phyloP scores from a whole-genome alignment of 2,113 vertebrate genomes.

The Vanacampus margaritifer region DNA sequence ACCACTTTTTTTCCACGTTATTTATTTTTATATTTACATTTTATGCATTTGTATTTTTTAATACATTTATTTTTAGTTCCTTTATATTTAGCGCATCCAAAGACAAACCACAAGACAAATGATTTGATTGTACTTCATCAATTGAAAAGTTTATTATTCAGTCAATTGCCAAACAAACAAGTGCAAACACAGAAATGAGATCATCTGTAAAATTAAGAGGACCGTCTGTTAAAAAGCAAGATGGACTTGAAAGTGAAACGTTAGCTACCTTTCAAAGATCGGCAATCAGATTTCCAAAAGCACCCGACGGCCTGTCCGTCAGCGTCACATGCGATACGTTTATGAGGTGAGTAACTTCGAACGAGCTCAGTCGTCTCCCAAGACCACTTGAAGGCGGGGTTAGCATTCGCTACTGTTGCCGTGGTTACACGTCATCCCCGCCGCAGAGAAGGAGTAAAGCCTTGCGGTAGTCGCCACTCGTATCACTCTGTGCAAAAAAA shows the following conservation, averaged over 20 bases:
- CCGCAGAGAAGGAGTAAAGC: conserved; percentile 84
- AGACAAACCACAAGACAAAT: neutral
- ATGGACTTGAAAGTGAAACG: conserved; percentile 29
- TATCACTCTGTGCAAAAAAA: conserved; percentile 77
- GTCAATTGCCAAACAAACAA: conserved; percentile 40
- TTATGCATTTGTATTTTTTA: no score
- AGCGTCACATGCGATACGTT: neutral
- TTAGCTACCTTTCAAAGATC: conserved; percentile 60
- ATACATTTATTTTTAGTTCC: no score
- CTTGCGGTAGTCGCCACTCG: conserved; percentile 87
- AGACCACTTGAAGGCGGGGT: neutral
- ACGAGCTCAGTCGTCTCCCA: conserved; percentile 2
- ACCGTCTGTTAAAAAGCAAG: conserved; percentile 30
- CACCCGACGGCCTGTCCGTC: conserved; percentile 6
- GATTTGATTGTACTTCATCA: conserved; percentile 21
- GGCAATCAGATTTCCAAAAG: conserved; percentile 34
- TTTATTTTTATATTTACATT: no score
- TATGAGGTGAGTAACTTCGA: neutral
- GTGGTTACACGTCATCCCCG: conserved; percentile 81
- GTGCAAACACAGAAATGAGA: conserved; percentile 36
- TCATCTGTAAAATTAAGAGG: conserved; percentile 22
- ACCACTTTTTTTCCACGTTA: no score
- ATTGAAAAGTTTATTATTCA: conserved; percentile 47
- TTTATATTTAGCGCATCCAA: neutral
- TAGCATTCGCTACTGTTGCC: neutral